phyloP scores from a whole-genome alignment of 1,140 invertebrate genomes.

The Mylabris phalerata region DNA sequence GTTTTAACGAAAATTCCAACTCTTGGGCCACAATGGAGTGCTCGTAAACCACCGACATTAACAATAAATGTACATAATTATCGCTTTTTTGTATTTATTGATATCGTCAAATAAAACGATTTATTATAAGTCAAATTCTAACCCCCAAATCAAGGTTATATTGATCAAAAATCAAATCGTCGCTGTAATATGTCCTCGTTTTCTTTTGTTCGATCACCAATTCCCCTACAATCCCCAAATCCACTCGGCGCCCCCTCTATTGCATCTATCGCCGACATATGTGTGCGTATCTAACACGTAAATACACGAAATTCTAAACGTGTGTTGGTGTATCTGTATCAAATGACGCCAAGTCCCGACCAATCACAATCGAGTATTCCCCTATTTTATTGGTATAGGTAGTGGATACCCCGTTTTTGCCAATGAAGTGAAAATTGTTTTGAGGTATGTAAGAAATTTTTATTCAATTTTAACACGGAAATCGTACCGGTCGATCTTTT shows the following conservation, averaged over 20 bases:
- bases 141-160: too few relatives aligned
- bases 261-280: too few relatives aligned
- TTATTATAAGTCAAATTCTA: too few relatives aligned
- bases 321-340: conserved; percentile 28
- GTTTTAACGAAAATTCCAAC: conserved; percentile 41
- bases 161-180: too few relatives aligned
- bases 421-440: conserved; percentile 41
- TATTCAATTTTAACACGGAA: conserved; percentile 43
- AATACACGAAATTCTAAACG: too few relatives aligned
- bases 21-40: conserved; percentile 42
- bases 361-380: conserved; percentile 38
- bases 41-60: conserved; percentile 23
- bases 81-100: conserved; percentile 10
- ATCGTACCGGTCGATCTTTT: conserved; percentile 30
- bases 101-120: background rate
- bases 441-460: conserved; percentile 41
- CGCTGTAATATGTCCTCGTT: too few relatives aligned
- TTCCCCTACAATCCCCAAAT: too few relatives aligned
- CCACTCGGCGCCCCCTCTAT: too few relatives aligned
- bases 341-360: conserved; percentile 38
- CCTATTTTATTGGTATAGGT: conserved; percentile 29
- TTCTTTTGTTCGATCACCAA: too few relatives aligned
- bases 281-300: too few relatives aligned
- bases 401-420: conserved; percentile 39
- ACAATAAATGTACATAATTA: conserved; percentile 1